These are phyloP conservation scores for Aramus guarauna DNA, from an alignment of 2,113 vertebrate genomes.

Conservation along the genomic window DNA sequence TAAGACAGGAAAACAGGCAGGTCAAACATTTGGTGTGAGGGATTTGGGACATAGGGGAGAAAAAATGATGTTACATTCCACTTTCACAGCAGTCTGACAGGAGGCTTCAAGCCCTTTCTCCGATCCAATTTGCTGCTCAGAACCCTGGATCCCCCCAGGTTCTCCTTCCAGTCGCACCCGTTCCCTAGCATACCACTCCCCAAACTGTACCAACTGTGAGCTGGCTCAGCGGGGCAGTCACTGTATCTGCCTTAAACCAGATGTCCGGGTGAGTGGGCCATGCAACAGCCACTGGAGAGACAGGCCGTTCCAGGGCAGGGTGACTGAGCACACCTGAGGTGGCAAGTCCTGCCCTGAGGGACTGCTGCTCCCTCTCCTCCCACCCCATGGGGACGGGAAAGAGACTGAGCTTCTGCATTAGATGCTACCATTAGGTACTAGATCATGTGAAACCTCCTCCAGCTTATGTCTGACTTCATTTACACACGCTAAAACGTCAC, in stretches of 20 bases:
- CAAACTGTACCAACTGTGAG: not conserved
- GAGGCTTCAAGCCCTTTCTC: constrained; percentile 21
- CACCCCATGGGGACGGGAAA: not conserved
- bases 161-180: not conserved
- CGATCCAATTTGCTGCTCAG: constrained; percentile 5
- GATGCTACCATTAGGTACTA: not conserved
- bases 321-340: not conserved
- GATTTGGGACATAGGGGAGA: constrained; percentile 62
- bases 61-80: constrained; percentile 64
- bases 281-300: not conserved
- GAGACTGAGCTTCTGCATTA: not conserved
- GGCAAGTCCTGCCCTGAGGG: accelerated
- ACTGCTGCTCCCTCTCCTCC: not conserved
- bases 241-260: not conserved
- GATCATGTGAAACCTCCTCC: not conserved
- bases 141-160: not conserved
- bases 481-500: not conserved
- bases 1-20: constrained; percentile 72
- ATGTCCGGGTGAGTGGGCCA: not conserved
- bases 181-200: not conserved
- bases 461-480: not conserved
- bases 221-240: not conserved
- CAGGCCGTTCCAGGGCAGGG: no score
- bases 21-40: constrained; percentile 72
- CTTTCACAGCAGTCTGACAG: constrained; percentile 56